These are phyloP conservation scores for Champsocephalus esox DNA, from an alignment of 2,797 vertebrate genomes.

Conservation along the genomic window DNA sequence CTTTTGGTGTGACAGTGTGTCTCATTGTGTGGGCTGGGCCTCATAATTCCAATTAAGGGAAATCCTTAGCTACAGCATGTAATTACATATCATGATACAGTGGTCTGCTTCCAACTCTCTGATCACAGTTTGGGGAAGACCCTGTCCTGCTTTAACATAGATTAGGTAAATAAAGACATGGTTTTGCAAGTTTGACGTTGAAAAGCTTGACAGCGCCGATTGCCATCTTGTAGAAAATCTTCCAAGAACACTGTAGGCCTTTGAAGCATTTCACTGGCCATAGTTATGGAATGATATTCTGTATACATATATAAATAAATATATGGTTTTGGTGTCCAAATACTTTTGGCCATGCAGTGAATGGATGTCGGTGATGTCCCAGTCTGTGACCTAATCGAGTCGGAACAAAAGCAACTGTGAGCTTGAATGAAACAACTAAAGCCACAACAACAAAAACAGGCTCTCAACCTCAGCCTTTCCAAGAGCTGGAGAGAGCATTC, in stretches of 20 bases:
- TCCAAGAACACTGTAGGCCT: too few relatives aligned
- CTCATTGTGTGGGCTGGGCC: neutral
- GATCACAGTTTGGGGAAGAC: neutral
- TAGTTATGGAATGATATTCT: neutral
- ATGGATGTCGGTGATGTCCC: neutral
- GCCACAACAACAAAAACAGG: neutral
- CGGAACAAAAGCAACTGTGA: neutral
- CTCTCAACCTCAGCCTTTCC: slow-evolving; percentile 52
- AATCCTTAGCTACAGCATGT: neutral
- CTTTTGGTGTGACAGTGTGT: neutral
- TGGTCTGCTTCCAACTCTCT: neutral
- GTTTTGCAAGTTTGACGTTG: neutral
- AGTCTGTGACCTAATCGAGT: neutral
- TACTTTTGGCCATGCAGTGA: neutral
- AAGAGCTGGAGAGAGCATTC: slow-evolving; percentile 37
- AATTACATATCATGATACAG: neutral
- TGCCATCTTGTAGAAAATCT: neutral
- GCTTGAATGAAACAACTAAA: neutral
- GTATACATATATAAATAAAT: too few relatives aligned
- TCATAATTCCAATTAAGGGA: neutral
- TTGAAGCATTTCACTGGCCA: neutral
- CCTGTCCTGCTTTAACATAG: neutral
- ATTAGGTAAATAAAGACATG: neutral
- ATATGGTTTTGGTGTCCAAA: neutral
- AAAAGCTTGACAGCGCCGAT: neutral